Percentiles rank a stretch among this genome's conserved stretches.
These are phyloP conservation scores for Campoletis raptor DNA, from an alignment of 2,888 invertebrate genomes.

Conservation along the genomic window DNA sequence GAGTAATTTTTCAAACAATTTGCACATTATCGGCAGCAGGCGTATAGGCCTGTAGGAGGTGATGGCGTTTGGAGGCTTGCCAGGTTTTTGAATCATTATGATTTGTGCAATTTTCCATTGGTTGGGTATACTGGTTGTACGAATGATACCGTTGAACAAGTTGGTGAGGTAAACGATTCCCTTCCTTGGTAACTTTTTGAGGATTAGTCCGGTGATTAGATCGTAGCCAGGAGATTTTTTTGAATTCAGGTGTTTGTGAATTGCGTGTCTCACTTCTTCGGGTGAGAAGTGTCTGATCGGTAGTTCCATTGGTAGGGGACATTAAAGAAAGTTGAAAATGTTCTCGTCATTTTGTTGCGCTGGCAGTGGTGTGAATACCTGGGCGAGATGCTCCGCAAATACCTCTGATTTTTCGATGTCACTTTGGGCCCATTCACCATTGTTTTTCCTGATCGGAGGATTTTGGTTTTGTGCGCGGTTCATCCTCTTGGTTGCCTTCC, in stretches of 20 bases:
- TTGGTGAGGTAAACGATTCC: constrained; percentile 69
- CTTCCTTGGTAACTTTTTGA: constrained; percentile 73
- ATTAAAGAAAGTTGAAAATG: not conserved
- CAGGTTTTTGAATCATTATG: constrained; percentile 71
- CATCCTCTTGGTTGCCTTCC: constrained; percentile 58
- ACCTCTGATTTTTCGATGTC: constrained; percentile 53
- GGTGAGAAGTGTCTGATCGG: constrained; percentile 23
- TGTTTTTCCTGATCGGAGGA: constrained; percentile 24
- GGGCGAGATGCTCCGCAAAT: constrained; percentile 53
- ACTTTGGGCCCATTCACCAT: constrained; percentile 59
- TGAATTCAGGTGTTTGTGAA: not conserved
- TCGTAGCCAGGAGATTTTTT: constrained; percentile 72
- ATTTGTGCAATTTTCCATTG: constrained; percentile 72
- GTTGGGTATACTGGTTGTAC: constrained; percentile 70
- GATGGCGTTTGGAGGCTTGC: constrained; percentile 57
- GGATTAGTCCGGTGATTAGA: constrained; percentile 70
- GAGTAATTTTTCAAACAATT: constrained; percentile 22
- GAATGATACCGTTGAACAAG: constrained; percentile 73
- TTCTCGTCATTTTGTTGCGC: constrained; percentile 6
- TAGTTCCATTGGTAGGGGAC: not conserved
- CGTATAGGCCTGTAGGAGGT: constrained; percentile 28
- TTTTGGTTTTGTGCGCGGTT: constrained; percentile 46
- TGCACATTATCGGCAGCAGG: not conserved
- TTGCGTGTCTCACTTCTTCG: constrained; percentile 27
- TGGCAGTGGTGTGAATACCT: constrained; percentile 33